Percentiles rank a stretch among this genome's conserved stretches.
These are phyloP conservation scores for Phrynocephalus guinanensis DNA, from an alignment of 2,797 vertebrate species.

Conservation along the genomic window DNA sequence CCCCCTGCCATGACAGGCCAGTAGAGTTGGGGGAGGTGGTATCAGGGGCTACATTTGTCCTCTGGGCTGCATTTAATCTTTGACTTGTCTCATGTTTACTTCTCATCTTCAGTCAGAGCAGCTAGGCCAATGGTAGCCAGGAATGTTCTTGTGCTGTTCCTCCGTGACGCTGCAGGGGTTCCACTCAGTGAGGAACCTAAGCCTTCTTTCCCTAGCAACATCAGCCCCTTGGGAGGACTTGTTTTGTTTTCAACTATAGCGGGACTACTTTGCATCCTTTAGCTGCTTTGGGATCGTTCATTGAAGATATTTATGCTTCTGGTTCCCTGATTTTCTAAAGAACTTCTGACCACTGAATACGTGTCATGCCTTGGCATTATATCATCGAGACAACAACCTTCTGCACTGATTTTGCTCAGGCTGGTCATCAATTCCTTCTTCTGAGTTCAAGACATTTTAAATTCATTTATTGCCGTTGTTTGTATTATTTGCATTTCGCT, in stretches of 20 bases:
- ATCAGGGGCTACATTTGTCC: too few species aligned
- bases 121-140: neutral
- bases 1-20: too few species aligned
- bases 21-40: too few species aligned
- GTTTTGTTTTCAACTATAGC: neutral
- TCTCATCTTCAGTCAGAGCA: neutral
- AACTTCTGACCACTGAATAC: neutral
- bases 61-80: too few species aligned
- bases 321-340: neutral
- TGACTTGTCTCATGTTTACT: too few species aligned
- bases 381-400: too few species aligned
- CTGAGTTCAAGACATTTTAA: too few species aligned
- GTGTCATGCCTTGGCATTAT: too few species aligned
- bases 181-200: neutral
- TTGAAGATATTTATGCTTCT: neutral
- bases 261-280: neutral
- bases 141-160: neutral
- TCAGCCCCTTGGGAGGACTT: neutral
- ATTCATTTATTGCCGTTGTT: too few species aligned
- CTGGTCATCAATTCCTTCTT: neutral
- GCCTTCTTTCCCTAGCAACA: neutral
- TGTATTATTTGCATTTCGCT: too few species aligned
- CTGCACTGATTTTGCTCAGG: neutral
- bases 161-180: neutral
- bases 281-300: neutral